Conservation (phyloP, 2,113 vertebrate genomes). For the Trematomus loennbergii region DNA sequence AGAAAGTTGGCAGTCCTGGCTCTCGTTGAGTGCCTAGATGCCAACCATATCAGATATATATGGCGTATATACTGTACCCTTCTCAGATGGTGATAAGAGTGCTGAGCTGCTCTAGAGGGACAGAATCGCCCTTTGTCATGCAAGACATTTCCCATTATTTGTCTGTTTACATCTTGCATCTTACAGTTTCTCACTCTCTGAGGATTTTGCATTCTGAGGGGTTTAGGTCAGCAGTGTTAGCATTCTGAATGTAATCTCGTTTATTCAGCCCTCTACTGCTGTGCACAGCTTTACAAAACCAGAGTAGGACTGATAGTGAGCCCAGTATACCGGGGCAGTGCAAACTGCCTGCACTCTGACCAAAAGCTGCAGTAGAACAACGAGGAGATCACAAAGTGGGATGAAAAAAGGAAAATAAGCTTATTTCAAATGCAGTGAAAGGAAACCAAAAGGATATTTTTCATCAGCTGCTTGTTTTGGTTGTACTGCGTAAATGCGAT, state of each 20-base stretch:
- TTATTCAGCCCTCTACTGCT: slow-evolving; percentile 58
- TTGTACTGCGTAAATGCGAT: not conserved
- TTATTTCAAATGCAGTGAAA: slow-evolving; percentile 18
- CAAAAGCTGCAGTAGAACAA: slow-evolving; percentile 37
- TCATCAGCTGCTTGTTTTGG: slow-evolving; percentile 25
- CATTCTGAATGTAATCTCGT: slow-evolving; percentile 70
- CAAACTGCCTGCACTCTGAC: slow-evolving; percentile 40
- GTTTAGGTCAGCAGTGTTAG: slow-evolving; percentile 64
- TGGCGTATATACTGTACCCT: slow-evolving; percentile 24
- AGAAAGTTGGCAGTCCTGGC: slow-evolving; percentile 49
- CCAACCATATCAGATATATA: slow-evolving; percentile 64
- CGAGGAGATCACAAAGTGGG: slow-evolving; percentile 28
- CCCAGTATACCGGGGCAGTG: slow-evolving; percentile 1
- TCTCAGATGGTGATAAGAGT: slow-evolving; percentile 59
- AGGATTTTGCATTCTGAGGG: slow-evolving; percentile 57
- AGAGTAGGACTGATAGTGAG: slow-evolving; percentile 42
- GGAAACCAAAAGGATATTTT: slow-evolving; percentile 22
- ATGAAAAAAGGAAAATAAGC: not conserved
- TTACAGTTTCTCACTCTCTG: slow-evolving; percentile 58
- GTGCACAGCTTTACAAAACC: slow-evolving; percentile 35
- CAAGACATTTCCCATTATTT: slow-evolving; percentile 40
- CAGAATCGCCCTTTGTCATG: slow-evolving; percentile 44
- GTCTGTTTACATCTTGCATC: slow-evolving; percentile 58
- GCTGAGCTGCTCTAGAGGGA: slow-evolving; percentile 37
- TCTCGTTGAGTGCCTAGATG: slow-evolving; percentile 31